Percentiles rank a stretch among this genome's conserved stretches.
These are phyloP conservation scores for Caenorhabditis drosophilae DNA, from an alignment of 2,888 invertebrate genomes.

Conservation along the genomic window DNA sequence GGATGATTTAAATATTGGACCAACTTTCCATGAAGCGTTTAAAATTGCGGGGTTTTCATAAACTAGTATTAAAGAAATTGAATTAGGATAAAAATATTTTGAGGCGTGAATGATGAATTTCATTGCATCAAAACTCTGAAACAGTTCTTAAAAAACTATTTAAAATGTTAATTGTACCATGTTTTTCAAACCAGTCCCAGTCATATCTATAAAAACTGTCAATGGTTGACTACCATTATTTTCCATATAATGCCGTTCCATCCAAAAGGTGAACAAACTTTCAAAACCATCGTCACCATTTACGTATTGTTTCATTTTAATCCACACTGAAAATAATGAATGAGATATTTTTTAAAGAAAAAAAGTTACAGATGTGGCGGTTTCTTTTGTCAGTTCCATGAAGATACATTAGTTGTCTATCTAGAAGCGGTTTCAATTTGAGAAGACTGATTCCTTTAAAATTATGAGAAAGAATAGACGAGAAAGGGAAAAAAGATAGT, in stretches of 20 bases:
- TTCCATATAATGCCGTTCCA: constrained; percentile 60
- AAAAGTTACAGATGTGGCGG: constrained; percentile 49
- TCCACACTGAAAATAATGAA: constrained; percentile 59
- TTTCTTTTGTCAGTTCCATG: constrained; percentile 55
- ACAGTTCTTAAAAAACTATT: not conserved
- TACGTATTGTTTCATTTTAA: constrained; percentile 54
- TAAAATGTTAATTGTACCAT: constrained; percentile 43
- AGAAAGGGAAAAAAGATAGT: too few species aligned
- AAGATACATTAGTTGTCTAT: constrained; percentile 57
- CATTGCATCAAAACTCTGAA: constrained; percentile 61
- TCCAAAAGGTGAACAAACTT: constrained; percentile 62
- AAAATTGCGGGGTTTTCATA: constrained; percentile 59
- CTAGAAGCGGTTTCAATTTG: constrained; percentile 50
- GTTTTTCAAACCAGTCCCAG: constrained; percentile 49
- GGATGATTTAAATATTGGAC: constrained; percentile 3
- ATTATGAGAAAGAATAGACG: too few species aligned
- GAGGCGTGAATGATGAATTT: constrained; percentile 61
- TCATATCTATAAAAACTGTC: constrained; percentile 61
- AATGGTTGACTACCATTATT: constrained; percentile 54
- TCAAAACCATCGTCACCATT: constrained; percentile 51
- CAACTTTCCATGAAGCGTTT: constrained; percentile 61
- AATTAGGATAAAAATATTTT: constrained; percentile 63
- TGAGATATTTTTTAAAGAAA: not conserved
- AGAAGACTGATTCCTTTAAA: constrained; percentile 56
- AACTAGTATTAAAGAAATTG: constrained; percentile 52